Conservation (phyloP, 1,140 invertebrate species). For the Ostrea edulis region DNA sequence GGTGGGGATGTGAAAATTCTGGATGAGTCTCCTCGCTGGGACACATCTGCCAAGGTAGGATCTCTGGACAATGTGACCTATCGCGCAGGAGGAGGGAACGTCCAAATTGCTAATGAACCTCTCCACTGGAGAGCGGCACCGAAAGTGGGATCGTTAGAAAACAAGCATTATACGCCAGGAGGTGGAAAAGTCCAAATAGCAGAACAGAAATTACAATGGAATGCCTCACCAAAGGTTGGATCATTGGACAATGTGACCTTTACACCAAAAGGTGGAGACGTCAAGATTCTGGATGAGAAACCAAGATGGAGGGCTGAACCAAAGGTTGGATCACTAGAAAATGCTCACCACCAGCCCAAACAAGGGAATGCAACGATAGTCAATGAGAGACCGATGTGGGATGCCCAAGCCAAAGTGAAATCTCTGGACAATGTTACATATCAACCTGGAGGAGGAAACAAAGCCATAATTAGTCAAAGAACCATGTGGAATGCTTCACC, state of each 20-base stretch:
- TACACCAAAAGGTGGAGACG: conserved; percentile 64
- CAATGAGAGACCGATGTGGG: conserved; percentile 81
- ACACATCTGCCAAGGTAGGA: conserved; percentile 66
- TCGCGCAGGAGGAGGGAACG: conserved; percentile 68
- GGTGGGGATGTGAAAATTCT: conserved; percentile 65
- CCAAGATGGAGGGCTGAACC: conserved; percentile 56
- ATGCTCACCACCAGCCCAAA: conserved; percentile 54
- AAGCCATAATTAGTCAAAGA: conserved; percentile 58
- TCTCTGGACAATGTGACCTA: conserved; percentile 68
- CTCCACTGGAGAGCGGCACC: conserved; percentile 89
- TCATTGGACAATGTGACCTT: conserved; percentile 90
- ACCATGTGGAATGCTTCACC: conserved; percentile 61
- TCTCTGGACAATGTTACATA: conserved; percentile 73
- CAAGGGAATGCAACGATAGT: conserved; percentile 54
- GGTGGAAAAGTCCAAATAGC: conserved; percentile 60
- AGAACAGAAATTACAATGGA: conserved; percentile 83
- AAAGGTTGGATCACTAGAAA: conserved; percentile 63
- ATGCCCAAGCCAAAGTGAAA: conserved; percentile 67
- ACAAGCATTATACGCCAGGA: conserved; percentile 54
- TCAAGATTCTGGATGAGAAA: conserved; percentile 59
- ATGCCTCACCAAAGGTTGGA: conserved; percentile 85
- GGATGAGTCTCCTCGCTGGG: conserved; percentile 55
- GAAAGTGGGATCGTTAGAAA: conserved; percentile 93
- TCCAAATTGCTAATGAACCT: conserved; percentile 84
- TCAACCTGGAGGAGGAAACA: conserved; percentile 69